Evolutionary conservation across 1,140 invertebrate genomes (phyloP).

Genomic region (Trichonephila clavata): DNA sequence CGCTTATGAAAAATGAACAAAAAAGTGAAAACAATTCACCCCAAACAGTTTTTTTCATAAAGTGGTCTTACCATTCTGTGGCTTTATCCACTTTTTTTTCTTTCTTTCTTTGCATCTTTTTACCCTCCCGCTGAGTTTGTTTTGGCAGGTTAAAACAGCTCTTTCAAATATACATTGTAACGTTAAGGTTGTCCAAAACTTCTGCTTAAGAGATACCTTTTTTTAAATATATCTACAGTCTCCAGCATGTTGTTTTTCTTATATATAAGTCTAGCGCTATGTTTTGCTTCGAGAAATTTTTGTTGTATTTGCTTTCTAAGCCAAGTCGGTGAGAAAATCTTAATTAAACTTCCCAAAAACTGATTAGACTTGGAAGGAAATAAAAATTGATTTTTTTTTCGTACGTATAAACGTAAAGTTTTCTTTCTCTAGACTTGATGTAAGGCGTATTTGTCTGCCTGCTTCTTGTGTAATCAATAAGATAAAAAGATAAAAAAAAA

Average conservation of each 20-base stretch:
- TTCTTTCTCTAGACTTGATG: neutral
- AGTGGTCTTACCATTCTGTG: neutral
- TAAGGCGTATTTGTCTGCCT: neutral
- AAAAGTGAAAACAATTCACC: slow-evolving; percentile 57
- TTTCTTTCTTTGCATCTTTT: neutral
- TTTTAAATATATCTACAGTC: slow-evolving; percentile 13
- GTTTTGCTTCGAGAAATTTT: slow-evolving; percentile 30
- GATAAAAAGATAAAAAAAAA: neutral
- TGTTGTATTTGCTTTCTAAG: neutral
- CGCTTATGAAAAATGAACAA: slow-evolving; percentile 41
- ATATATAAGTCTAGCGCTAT: slow-evolving; percentile 10
- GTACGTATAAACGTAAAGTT: neutral
- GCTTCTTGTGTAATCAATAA: neutral
- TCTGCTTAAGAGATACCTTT: neutral
- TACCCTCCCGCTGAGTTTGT: slow-evolving; percentile 43
- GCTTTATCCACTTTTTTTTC: neutral
- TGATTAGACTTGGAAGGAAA: slow-evolving; percentile 10
- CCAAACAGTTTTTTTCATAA: slow-evolving; percentile 28
- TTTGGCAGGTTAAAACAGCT: slow-evolving; percentile 43
- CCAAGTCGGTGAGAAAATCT: slow-evolving; percentile 23
- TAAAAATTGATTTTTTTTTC: slow-evolving; percentile 37
- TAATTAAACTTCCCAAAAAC: slow-evolving; percentile 45
- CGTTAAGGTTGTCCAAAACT: slow-evolving; percentile 42
- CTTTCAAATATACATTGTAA: slow-evolving; percentile 26
- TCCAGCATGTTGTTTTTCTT: slow-evolving; percentile 25